Base-by-base conservation (phyloP, 2,113 vertebrate genomes). In the Rhizomys pruinosus region DNA sequence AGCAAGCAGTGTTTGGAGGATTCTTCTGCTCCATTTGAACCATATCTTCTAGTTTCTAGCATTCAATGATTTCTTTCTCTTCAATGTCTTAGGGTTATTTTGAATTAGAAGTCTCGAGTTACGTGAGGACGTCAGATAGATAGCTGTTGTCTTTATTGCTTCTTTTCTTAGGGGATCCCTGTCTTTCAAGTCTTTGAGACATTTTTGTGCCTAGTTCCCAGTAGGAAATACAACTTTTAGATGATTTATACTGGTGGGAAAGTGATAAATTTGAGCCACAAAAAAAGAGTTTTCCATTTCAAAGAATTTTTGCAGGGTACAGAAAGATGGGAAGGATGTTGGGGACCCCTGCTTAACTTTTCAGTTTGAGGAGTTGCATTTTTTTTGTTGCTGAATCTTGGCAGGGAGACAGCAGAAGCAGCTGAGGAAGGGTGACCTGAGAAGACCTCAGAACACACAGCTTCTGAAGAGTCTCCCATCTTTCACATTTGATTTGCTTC, bases 311-410 rank as follows among this genome's bases (percentile, higher is more conserved):
- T 91, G 6, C 72, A 63, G 19, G 32, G 29, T 89, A 0, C 20
- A 89, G 23, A 94, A 90, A 92, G 42, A 64, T 69, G 17, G 34
- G 68, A 82, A 39, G 4, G 76, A 63, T 93, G n/a, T 78, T 86
- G 78, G 32, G 64, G 66, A 89, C 9, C 12, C 34, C 12, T 66
- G 34, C 39, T 87, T 61, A 90, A 16, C 57, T 84, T 90, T 93
- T 94, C 29, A 64, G 39, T 13, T 90, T 73, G 76, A 44, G 7
- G 17, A 32, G 39, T 84, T 90, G 44, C n/a, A 22, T 84, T 86
- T 93, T 96, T 87, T 20, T 86, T 16, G 39, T 72, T 92, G 34
- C 37, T 77, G 39, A 59, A 37, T 93, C 87, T 84, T 92, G 66
- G n/a, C 17, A 44, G 68, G 32, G 44, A 79, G 20, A 22, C 79